Base-by-base conservation (phyloP, 2,113 vertebrate genomes). In the Menura novaehollandiae region DNA sequence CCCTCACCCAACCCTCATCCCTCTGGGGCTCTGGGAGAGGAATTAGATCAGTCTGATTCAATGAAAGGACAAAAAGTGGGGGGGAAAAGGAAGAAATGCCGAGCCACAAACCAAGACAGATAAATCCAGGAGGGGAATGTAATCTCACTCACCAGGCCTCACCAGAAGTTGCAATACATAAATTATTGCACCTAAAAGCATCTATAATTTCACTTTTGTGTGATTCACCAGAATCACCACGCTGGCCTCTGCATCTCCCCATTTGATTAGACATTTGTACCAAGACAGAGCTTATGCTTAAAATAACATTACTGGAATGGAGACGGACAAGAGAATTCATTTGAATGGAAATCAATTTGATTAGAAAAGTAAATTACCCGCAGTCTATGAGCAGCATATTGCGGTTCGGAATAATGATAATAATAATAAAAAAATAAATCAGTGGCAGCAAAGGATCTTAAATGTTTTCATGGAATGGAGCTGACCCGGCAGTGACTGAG, bases 291-390 rank as follows among this genome's bases (percentile, higher is more conserved):
- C 91, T 93, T 53, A 62, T 22, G 89, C 95, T 96, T 85, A 85
- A 91, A 97, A 96, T 93, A 92, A 95, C 89, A 77, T 97, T 97
- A 97, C 97, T 94, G 97, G 97, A 98, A 97, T 22, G 52, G 91
- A 95, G 96, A 97, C 0, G 73, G 95, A 94, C 68, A 91, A 68
- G 94, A 86, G 97, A 85, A 88, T 93, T 96, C 96, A 46, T 74
- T 35, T 94, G 92, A 91, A 96, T 82, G 94, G 95, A 97, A 96
- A 97, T 96, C 97, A 76, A 96, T 98, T 84, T 90, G 97, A 97
- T 98, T 93, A 97, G 96, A 81, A 96, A 96, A 84, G 94, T 95
- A 94, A 93, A 90, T 96, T 91, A 85, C 92, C 47, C 19, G 1
- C 47, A 77, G 92, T 52, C 59, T 71, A 59, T 86, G 95, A 96